phyloP scores from a whole-genome alignment of 2,113 vertebrate genomes.

The Scytalopus superciliaris region DNA sequence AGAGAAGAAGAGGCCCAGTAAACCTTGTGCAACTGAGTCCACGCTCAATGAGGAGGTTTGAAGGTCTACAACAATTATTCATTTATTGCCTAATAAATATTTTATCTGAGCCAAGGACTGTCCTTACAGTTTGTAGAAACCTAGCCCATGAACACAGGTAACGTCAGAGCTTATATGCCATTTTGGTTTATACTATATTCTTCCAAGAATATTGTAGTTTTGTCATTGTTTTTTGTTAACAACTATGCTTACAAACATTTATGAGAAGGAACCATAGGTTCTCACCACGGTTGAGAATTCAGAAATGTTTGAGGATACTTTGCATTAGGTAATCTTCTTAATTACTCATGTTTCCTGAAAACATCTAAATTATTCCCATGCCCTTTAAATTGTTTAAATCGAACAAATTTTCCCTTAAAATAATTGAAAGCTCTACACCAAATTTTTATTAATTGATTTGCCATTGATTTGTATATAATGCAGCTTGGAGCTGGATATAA shows the following conservation, averaged over 20 bases:
- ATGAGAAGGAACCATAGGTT: neutral
- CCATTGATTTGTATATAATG: neutral
- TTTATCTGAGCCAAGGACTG: neutral
- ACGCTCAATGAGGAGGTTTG: neutral
- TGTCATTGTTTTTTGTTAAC: neutral
- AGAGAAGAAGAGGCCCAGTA: neutral
- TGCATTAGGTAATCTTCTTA: neutral
- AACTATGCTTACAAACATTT: neutral
- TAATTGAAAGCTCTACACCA: neutral
- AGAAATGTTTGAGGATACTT: neutral
- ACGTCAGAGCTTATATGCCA: neutral
- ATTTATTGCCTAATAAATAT: neutral
- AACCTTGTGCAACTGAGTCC: neutral
- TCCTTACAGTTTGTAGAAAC: neutral
- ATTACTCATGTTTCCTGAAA: neutral
- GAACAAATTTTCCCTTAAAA: neutral
- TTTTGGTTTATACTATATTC: neutral
- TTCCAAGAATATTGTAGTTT: neutral
- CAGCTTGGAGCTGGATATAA: neutral
- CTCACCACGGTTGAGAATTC: neutral
- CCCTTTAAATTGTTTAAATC: neutral
- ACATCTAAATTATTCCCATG: neutral
- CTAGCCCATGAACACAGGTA: neutral
- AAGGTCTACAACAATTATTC: neutral
- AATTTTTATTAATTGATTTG: neutral